Conservation (phyloP, 2,888 invertebrate genomes). For the Tetramorium bicarinatum region DNA sequence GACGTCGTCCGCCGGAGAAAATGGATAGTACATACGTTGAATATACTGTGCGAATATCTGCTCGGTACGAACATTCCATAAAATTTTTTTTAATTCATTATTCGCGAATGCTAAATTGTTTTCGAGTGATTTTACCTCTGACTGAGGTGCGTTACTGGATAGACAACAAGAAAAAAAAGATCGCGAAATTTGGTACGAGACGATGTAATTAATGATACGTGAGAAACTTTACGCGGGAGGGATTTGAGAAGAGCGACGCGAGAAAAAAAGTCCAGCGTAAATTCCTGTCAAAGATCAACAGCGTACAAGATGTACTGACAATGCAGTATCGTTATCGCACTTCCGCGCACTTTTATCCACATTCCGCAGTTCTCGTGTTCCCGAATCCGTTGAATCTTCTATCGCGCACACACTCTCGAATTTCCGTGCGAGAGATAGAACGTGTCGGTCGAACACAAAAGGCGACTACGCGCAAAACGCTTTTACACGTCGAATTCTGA, state of each 20-base stretch:
- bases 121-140: background rate
- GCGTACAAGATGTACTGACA: constrained; percentile 17
- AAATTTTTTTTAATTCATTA: constrained; percentile 11
- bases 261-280: background rate
- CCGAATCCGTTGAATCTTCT: constrained; percentile 34
- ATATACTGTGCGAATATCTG: constrained; percentile 18
- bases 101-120: background rate
- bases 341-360: background rate
- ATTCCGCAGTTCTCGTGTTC: constrained; percentile 33
- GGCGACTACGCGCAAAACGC: constrained; percentile 29
- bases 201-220: background rate
- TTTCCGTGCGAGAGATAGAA: constrained; percentile 31
- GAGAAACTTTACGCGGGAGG: background rate
- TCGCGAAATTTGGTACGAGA: background rate
- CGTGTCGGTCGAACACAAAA: constrained; percentile 33
- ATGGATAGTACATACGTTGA: constrained; percentile 49
- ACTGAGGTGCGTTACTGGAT: background rate
- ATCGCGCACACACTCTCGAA: constrained; percentile 30
- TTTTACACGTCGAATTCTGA: constrained; percentile 19
- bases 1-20: constrained; percentile 45
- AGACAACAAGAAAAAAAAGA: background rate
- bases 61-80: constrained; percentile 6
- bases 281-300: constrained; percentile 12
- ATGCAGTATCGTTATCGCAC: constrained; percentile 34
- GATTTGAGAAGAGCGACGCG: background rate